These are phyloP conservation scores for Carettochelys insculpta DNA, from an alignment of 2,113 vertebrate genomes.

Conservation along the genomic window DNA sequence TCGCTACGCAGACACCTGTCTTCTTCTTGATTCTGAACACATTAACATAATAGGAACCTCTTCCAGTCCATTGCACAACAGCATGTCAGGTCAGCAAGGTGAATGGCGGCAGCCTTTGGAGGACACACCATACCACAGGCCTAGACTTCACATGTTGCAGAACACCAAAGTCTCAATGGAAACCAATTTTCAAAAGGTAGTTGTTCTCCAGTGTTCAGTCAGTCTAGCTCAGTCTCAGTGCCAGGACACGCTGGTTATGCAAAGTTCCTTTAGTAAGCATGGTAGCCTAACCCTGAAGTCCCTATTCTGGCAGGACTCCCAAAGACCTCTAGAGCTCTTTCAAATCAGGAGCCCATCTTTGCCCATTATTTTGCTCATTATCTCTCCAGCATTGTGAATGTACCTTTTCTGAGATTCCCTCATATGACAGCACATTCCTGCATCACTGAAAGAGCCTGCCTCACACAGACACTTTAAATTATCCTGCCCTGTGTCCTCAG, in stretches of 20 bases:
- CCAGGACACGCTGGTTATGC: not conserved
- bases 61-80: not conserved
- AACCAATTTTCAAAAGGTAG: not conserved
- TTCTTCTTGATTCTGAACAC: not conserved
- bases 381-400: not conserved
- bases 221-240: not conserved
- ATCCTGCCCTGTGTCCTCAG: not conserved
- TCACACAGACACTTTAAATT: not conserved
- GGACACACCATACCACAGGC: accelerated
- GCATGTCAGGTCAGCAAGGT: not conserved
- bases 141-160: accelerated
- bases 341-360: not conserved
- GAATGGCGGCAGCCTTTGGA: not conserved
- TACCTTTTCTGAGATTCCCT: not conserved
- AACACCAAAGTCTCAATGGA: accelerated
- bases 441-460: not conserved
- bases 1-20: not conserved
- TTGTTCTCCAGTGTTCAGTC: not conserved
- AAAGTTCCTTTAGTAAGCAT: not conserved
- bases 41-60: not conserved
- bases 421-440: not conserved
- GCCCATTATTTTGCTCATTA: not conserved
- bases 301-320: not conserved
- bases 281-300: not conserved
- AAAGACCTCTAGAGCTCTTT: not conserved